These are phyloP conservation scores for Platichthys flesus DNA, from an alignment of 2,113 vertebrate species.

Conservation along the genomic window DNA sequence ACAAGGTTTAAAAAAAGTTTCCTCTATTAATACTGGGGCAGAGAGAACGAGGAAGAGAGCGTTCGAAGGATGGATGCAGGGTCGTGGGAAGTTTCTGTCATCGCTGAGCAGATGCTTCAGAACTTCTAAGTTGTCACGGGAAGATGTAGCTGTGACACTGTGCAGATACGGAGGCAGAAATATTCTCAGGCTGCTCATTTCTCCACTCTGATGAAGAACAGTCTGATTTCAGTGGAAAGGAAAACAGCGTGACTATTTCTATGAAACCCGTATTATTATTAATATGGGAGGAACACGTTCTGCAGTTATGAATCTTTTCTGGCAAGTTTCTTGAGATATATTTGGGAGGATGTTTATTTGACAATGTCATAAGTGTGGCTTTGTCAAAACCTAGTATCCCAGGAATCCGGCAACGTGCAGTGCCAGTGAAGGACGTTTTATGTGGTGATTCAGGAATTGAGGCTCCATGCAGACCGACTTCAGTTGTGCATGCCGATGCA, in stretches of 20 bases:
- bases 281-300: not conserved
- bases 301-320: not conserved
- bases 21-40: constrained; percentile 32
- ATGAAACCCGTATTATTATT: constrained; percentile 42
- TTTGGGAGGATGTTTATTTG: constrained; percentile 15
- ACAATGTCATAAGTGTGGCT: constrained; percentile 16
- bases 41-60: constrained; percentile 35
- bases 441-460: not conserved
- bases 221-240: constrained; percentile 30
- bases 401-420: not conserved
- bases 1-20: constrained; percentile 21
- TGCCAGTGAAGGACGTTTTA: not conserved
- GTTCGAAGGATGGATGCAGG: constrained; percentile 58
- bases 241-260: not conserved
- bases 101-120: constrained; percentile 37
- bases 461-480: not conserved
- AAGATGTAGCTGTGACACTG: constrained; percentile 53
- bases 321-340: constrained; percentile 2
- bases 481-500: not conserved
- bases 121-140: constrained; percentile 50
- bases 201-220: constrained; percentile 41
- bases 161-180: constrained; percentile 56
- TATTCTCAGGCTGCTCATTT: constrained; percentile 29
- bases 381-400: constrained; percentile 1
- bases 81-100: constrained; percentile 73